Evolutionary conservation across 1,140 invertebrate species (phyloP).

Genomic region (Drosophila pectinifera): DNA sequence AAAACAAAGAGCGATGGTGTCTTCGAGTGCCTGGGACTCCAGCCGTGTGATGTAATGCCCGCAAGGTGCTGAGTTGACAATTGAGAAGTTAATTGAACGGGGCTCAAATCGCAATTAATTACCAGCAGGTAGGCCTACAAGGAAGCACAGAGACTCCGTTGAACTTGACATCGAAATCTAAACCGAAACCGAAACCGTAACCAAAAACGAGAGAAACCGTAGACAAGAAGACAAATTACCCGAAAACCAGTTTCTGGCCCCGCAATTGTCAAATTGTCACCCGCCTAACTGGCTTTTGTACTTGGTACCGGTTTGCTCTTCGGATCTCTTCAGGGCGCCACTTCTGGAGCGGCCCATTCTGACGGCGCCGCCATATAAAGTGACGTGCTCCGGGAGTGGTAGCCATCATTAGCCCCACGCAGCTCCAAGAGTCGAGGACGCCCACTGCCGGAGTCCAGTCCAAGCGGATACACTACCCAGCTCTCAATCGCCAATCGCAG

Average conservation of each 20-base stretch:
- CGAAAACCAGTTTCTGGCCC: conserved; percentile 66
- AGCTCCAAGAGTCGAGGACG: conserved; percentile 52
- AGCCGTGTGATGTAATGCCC: conserved; percentile 54
- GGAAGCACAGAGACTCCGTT: conserved; percentile 56
- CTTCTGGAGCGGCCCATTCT: conserved; percentile 64
- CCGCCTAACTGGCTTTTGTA: conserved; percentile 61
- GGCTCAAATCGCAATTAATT: conserved; percentile 58
- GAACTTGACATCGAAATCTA: conserved; percentile 64
- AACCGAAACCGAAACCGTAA: conserved; percentile 30
- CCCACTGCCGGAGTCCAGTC: conserved; percentile 18
- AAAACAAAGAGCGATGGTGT: conserved; percentile 46
- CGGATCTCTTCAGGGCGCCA: conserved; percentile 49
- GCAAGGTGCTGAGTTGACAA: conserved; percentile 48
- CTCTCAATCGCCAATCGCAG: conserved; percentile 28
- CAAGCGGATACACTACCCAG: conserved; percentile 27
- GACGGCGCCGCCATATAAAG: conserved; percentile 68
- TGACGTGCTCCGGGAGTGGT: conserved; percentile 46
- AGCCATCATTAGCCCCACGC: conserved; percentile 69
- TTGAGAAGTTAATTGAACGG: conserved; percentile 69
- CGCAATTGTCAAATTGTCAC: conserved; percentile 73
- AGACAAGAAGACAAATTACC: conserved; percentile 50
- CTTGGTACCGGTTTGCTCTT: conserved; percentile 69
- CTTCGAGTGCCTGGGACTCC: conserved; percentile 46
- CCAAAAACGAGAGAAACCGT: conserved; percentile 16
- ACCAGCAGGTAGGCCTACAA: conserved; percentile 62